Evolutionary conservation across 2,797 vertebrate species (phyloP).

Genomic region (Chelidonichthys spinosus): DNA sequence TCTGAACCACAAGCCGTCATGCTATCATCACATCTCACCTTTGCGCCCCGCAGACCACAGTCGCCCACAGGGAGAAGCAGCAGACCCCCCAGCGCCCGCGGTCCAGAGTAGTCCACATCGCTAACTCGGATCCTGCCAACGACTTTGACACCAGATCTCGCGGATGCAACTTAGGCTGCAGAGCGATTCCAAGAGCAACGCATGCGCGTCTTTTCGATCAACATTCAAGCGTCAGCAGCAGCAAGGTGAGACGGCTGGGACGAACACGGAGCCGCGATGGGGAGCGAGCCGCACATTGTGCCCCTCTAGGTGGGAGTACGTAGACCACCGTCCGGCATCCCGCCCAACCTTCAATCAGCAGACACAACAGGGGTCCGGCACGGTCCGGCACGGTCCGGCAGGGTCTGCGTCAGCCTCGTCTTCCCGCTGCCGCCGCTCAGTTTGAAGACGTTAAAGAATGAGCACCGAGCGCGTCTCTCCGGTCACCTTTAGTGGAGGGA

Average conservation of each 20-base stretch:
- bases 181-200: slow-evolving; percentile 77
- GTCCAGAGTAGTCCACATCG: slow-evolving; percentile 83
- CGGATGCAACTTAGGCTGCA: slow-evolving; percentile 81
- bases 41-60: slow-evolving; percentile 86
- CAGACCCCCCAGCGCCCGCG: slow-evolving; percentile 80
- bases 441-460: slow-evolving; percentile 38
- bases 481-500: slow-evolving; percentile 47
- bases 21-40: slow-evolving; percentile 80
- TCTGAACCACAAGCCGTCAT: background rate
- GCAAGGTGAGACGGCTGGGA: slow-evolving; percentile 21
- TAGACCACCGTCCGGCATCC: slow-evolving; percentile 48
- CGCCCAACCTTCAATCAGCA: slow-evolving; percentile 44
- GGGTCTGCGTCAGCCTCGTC: slow-evolving; percentile 51
- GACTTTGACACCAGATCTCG: slow-evolving; percentile 78
- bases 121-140: slow-evolving; percentile 75
- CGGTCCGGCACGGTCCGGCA: slow-evolving; percentile 9
- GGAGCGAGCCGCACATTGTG: background rate
- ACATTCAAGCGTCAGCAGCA: slow-evolving; percentile 72
- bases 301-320: slow-evolving; percentile 35
- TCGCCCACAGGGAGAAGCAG: slow-evolving; percentile 84
- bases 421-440: slow-evolving; percentile 39
- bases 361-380: slow-evolving; percentile 49
- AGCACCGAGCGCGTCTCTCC: slow-evolving; percentile 40
- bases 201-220: slow-evolving; percentile 84
- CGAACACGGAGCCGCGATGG: background rate